Percentiles rank a stretch among this genome's conserved stretches.
Evolutionary conservation across 2,113 vertebrate species (phyloP).

Genomic region (Sula dactylatra): DNA sequence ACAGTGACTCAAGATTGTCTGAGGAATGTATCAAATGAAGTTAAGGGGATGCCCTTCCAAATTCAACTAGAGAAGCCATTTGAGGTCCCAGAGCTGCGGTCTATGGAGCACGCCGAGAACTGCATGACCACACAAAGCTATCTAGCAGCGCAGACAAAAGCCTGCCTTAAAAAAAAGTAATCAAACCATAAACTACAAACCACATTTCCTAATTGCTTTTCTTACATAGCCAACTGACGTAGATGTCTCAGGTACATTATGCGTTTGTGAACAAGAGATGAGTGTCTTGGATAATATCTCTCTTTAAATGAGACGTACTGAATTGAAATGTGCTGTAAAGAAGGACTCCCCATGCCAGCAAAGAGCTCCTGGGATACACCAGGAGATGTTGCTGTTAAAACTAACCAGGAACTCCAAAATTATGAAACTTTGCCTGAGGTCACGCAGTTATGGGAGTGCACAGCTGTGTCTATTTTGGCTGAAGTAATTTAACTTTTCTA

Average conservation of each 20-base stretch:
- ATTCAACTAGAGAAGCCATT: background rate
- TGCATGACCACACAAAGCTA: background rate
- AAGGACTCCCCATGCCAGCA: background rate
- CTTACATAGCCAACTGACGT: background rate
- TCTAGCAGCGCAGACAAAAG: background rate
- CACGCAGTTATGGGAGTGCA: background rate
- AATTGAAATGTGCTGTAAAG: background rate
- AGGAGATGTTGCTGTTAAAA: background rate
- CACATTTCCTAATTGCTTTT: conserved; percentile 43
- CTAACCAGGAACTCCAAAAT: background rate
- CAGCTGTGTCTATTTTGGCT: background rate
- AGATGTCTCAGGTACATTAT: background rate
- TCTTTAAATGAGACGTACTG: background rate
- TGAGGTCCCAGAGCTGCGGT: background rate
- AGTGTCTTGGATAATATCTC: background rate
- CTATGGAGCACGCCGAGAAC: background rate
- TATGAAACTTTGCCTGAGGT: background rate
- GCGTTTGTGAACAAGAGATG: background rate
- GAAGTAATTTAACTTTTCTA: background rate
- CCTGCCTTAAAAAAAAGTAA: background rate
- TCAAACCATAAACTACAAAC: conserved; percentile 6
- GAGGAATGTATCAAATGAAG: background rate
- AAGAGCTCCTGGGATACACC: background rate
- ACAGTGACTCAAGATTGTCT: background rate
- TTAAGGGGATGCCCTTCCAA: background rate